A percentile compares a stretch with the other conserved stretches of the same genome.
Evolutionary conservation across 2,888 invertebrate species (phyloP).

Genomic region (Phragmatobia fuliginosa): DNA sequence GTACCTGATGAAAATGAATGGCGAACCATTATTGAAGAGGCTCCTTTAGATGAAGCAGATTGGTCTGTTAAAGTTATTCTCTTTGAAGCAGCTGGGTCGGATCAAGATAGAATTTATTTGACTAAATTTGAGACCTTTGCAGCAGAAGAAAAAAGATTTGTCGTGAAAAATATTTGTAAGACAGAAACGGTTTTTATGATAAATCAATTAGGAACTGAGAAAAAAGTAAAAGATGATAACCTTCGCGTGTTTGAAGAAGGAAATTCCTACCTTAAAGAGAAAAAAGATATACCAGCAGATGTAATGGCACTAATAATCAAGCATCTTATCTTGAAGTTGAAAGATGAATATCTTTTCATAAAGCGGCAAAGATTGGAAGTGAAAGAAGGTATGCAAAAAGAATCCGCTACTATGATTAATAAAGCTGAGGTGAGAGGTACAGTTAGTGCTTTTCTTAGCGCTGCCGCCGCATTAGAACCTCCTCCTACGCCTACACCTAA

Average conservation of each 20-base stretch:
- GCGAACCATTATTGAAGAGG: constrained; percentile 68
- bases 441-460: constrained; percentile 48
- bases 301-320: constrained; percentile 77
- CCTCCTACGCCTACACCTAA: constrained; percentile 41
- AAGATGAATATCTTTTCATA: constrained; percentile 77
- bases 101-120: constrained; percentile 77
- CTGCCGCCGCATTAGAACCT: constrained; percentile 50
- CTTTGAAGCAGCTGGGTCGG: constrained; percentile 76
- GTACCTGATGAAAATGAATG: constrained; percentile 62
- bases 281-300: constrained; percentile 76
- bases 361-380: constrained; percentile 73
- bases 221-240: constrained; percentile 76
- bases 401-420: constrained; percentile 74
- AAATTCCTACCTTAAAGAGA: constrained; percentile 73
- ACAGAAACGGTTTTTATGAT: constrained; percentile 82
- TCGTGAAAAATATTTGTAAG: constrained; percentile 80
- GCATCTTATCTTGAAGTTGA: constrained; percentile 78
- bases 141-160: constrained; percentile 76
- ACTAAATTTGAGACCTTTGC: constrained; percentile 77
- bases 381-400: constrained; percentile 71
- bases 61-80: constrained; percentile 76
- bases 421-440: constrained; percentile 70
- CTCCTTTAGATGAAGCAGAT: constrained; percentile 65
- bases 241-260: constrained; percentile 79
- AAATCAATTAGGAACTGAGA: constrained; percentile 79